A percentile compares a stretch with the other conserved stretches of the same genome.
phyloP scores from a whole-genome alignment of 2,113 vertebrate species.

The Bubalus kerabau region DNA sequence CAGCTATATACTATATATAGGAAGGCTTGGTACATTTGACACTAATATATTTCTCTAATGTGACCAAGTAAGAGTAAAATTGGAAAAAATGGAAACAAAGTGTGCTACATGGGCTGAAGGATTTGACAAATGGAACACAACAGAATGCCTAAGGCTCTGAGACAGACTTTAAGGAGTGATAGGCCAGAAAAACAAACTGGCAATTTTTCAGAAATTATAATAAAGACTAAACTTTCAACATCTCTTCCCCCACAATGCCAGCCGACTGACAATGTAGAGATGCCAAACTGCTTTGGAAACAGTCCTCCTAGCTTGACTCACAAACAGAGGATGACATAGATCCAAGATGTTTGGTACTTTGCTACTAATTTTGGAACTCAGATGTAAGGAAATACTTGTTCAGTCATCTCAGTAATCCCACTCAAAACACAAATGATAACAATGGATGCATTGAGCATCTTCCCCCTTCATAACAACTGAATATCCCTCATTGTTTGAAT shows the following conservation, averaged over 20 bases:
- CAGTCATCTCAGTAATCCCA: not conserved
- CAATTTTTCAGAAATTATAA: conserved; percentile 36
- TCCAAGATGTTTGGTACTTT: not conserved
- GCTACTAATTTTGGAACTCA: not conserved
- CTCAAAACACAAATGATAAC: not conserved
- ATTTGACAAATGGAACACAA: not conserved
- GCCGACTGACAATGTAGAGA: not conserved
- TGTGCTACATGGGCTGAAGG: not conserved
- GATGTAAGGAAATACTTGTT: not conserved
- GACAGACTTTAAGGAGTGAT: not conserved
- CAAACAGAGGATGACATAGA: not conserved
- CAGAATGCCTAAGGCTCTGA: not conserved
- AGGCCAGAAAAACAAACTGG: not conserved
- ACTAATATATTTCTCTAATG: not conserved
- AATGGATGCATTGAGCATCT: not conserved
- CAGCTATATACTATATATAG: not conserved
- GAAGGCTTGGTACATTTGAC: not conserved
- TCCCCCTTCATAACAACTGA: not conserved
- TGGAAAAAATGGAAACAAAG: not conserved
- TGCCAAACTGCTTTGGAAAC: not conserved
- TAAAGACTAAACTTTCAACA: conserved; percentile 15
- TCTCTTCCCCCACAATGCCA: not conserved
- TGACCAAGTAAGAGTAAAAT: not conserved
- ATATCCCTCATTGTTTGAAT: not conserved
- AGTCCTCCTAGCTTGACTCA: not conserved